These are phyloP conservation scores for Liparis tanakae DNA, from an alignment of 2,797 vertebrate genomes.

Conservation along the genomic window DNA sequence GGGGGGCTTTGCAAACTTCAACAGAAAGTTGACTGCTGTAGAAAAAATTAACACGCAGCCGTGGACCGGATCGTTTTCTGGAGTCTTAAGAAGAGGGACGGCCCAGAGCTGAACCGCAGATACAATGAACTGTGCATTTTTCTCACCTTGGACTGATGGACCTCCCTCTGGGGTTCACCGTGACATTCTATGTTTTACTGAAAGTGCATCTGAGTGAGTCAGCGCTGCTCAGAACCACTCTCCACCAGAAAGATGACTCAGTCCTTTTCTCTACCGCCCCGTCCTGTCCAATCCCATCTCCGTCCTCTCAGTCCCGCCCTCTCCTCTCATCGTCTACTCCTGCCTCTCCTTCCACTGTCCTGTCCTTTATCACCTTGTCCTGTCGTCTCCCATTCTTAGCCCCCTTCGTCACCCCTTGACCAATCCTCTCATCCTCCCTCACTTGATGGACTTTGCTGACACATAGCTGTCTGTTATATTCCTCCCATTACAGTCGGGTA, in stretches of 20 bases:
- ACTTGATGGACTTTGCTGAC: conserved; percentile 38
- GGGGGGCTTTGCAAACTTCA: too few species aligned
- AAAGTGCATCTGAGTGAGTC: conserved; percentile 74
- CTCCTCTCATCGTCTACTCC: conserved; percentile 34
- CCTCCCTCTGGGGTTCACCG: conserved; percentile 44
- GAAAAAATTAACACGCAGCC: not conserved
- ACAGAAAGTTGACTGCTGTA: too few species aligned
- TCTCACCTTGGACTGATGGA: conserved; percentile 65
- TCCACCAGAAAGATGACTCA: conserved; percentile 77
- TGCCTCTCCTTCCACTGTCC: conserved; percentile 42
- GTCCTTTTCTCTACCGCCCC: conserved; percentile 59
- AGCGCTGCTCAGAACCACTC: conserved; percentile 43
- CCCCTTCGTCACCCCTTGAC: conserved; percentile 55
- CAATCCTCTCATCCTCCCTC: conserved; percentile 40
- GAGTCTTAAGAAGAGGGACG: conserved; percentile 3
- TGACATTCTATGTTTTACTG: conserved; percentile 67
- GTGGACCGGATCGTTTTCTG: conserved; percentile 22
- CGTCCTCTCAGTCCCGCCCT: conserved; percentile 31
- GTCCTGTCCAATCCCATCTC: conserved; percentile 56
- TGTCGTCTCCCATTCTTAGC: conserved; percentile 65
- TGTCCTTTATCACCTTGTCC: conserved; percentile 63
- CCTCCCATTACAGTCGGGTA: conserved; percentile 20
- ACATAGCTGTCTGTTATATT: conserved; percentile 23
- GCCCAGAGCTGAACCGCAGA: conserved; percentile 37
- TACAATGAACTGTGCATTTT: conserved; percentile 51